Evolutionary conservation across 1,140 invertebrate species (phyloP).

Genomic region (Bicyclus anynana): DNA sequence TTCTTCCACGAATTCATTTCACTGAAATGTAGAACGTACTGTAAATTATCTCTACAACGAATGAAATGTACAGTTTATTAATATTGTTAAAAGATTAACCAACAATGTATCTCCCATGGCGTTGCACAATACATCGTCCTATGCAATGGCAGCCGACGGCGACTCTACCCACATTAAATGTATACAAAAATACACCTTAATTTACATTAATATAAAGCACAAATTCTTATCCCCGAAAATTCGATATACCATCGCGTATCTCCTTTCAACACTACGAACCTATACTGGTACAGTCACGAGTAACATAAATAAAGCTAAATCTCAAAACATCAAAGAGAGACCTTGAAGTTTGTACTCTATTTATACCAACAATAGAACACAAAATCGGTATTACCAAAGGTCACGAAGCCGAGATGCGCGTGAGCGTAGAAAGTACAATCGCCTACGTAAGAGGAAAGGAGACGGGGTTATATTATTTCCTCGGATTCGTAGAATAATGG

Average conservation of each 20-base stretch:
- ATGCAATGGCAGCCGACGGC: constrained; percentile 35
- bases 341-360: constrained; percentile 32
- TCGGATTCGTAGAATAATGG: constrained; percentile 3
- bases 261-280: constrained; percentile 59
- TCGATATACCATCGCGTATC: constrained; percentile 38
- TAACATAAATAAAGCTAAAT: constrained; percentile 67
- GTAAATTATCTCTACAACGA: constrained; percentile 12
- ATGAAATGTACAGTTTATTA: constrained; percentile 29
- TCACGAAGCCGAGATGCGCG: constrained; percentile 23
- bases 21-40: background rate
- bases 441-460: constrained; percentile 18
- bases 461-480: constrained; percentile 20
- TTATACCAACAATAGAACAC: constrained; percentile 17
- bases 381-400: constrained; percentile 17
- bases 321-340: constrained; percentile 28
- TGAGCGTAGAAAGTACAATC: constrained; percentile 31
- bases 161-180: constrained; percentile 19
- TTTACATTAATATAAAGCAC: background rate
- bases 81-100: constrained; percentile 33
- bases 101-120: constrained; percentile 28
- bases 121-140: constrained; percentile 36
- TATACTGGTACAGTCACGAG: constrained; percentile 61
- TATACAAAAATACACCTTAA: constrained; percentile 16
- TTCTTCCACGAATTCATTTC: background rate
- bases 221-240: constrained; percentile 14